Evolutionary conservation across 2,888 invertebrate genomes (phyloP).

Genomic region (Scaptomyza tumidula): DNA sequence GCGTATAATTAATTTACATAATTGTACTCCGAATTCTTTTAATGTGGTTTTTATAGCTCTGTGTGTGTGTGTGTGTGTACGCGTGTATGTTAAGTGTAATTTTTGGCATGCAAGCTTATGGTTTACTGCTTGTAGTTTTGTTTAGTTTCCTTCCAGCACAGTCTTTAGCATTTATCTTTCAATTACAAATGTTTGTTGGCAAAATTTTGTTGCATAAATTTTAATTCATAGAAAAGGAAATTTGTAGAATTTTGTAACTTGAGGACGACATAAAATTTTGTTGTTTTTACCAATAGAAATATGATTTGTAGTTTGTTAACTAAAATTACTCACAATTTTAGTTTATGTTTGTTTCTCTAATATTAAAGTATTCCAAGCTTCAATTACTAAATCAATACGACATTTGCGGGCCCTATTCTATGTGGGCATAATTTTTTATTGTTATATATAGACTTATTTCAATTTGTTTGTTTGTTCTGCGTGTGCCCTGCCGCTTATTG

Average conservation of each 20-base stretch:
- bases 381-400: not conserved
- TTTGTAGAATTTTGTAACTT: not conserved
- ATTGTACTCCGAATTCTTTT: conserved; percentile 32
- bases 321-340: not conserved
- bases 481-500: conserved; percentile 12
- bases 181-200: not conserved
- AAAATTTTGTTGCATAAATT: not conserved
- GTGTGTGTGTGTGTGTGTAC: conserved; percentile 5
- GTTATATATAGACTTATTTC: conserved; percentile 2
- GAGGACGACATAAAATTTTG: not conserved
- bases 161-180: not conserved
- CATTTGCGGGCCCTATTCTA: not conserved
- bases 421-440: not conserved
- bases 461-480: conserved; percentile 6
- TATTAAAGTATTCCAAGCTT: not conserved
- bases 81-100: conserved; percentile 24
- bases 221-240: not conserved
- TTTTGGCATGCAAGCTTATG: conserved; percentile 38
- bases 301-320: conserved; percentile 1
- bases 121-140: conserved; percentile 16
- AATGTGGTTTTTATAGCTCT: conserved; percentile 33
- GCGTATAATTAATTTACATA: conserved; percentile 33
- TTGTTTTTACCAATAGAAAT: not conserved
- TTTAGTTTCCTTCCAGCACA: not conserved
- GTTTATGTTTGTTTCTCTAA: not conserved